phyloP scores from a whole-genome alignment of 2,888 invertebrate genomes.

The Polyploca ridens region DNA sequence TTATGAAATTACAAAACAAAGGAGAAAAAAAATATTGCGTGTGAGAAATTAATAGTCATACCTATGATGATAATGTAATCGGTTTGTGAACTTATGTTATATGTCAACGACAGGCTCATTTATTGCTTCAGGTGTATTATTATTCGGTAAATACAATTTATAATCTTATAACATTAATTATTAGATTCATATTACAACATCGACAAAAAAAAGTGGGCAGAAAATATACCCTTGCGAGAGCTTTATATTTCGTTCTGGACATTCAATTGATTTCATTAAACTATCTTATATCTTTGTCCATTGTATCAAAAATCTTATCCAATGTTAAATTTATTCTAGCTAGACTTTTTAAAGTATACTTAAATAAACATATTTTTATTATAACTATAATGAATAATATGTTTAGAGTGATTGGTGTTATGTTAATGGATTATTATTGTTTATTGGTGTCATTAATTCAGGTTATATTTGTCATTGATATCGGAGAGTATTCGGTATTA shows the following conservation, averaged over 20 bases:
- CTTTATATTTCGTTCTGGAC: background rate
- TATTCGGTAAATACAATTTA: slow-evolving; percentile 50
- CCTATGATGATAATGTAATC: background rate
- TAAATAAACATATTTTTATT: slow-evolving; percentile 41
- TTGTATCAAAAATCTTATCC: slow-evolving; percentile 70
- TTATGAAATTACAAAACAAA: slow-evolving; percentile 26
- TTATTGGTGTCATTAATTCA: slow-evolving; percentile 13
- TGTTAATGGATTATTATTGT: slow-evolving; percentile 14
- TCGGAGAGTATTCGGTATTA: background rate
- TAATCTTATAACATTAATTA: slow-evolving; percentile 40
- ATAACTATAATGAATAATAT: slow-evolving; percentile 34
- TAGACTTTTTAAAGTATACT: slow-evolving; percentile 47
- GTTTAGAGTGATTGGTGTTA: slow-evolving; percentile 41
- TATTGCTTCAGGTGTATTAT: slow-evolving; percentile 65
- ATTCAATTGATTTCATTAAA: slow-evolving; percentile 24
- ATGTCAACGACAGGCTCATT: slow-evolving; percentile 54
- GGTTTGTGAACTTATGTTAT: background rate
- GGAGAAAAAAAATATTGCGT: slow-evolving; percentile 27
- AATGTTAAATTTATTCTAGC: slow-evolving; percentile 63
- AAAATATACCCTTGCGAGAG: slow-evolving; percentile 8
- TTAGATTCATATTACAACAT: slow-evolving; percentile 31
- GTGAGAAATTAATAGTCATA: slow-evolving; percentile 27
- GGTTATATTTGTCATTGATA: background rate
- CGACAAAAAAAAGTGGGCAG: slow-evolving; percentile 25
- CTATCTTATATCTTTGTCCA: slow-evolving; percentile 53